Base-by-base conservation (phyloP, 2,113 vertebrate species). In the Ptilonorhynchus violaceus region DNA sequence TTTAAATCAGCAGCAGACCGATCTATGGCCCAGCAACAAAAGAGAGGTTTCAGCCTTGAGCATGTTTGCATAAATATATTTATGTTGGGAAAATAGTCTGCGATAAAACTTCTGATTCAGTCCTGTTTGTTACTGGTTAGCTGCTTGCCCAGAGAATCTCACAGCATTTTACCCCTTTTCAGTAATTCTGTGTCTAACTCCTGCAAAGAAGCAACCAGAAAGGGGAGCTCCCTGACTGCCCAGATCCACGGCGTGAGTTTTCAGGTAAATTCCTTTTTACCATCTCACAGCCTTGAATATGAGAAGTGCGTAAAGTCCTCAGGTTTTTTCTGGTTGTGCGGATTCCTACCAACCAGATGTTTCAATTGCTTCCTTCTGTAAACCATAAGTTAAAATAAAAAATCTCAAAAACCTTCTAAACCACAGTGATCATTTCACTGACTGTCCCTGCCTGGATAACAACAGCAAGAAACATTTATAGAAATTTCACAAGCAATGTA, bases 1-100 rank as follows among this genome's bases (percentile, higher is more conserved):
- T 97, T 97, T 95, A 89, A 97, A 96, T 90, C 88, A 78, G 88
- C 79, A 97, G 62, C 79, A 55, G 70, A 63, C 58, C 70, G 60
- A 77, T 91, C 76, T 74, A 62, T 91, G 81, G 70, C 84, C 44
- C 81, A 52, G 59, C 41, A 82, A 93, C 75, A 96, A 96, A 93
- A 90, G 85, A 88, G 69, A 93, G 13, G 50, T 69, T 60, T 55
- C 81, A 79, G 86, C 46, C 66, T 88, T 80, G 62, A 84, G 70
- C 39, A 27, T n/a, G 70, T 87, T 96, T 95, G 47, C 87, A 90
- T 69, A 78, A 90, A 92, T 82, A 62, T 73, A 42, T 93, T 92
- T 72, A 62, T 33, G 11, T 31, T 62, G 39, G 75, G 84, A 79
- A 95, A 91, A 68, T 33, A 59, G 10, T n/a, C 63, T 28, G 9